These are phyloP conservation scores for Hepsetus odoe DNA, from an alignment of 2,113 vertebrate genomes.

Conservation along the genomic window DNA sequence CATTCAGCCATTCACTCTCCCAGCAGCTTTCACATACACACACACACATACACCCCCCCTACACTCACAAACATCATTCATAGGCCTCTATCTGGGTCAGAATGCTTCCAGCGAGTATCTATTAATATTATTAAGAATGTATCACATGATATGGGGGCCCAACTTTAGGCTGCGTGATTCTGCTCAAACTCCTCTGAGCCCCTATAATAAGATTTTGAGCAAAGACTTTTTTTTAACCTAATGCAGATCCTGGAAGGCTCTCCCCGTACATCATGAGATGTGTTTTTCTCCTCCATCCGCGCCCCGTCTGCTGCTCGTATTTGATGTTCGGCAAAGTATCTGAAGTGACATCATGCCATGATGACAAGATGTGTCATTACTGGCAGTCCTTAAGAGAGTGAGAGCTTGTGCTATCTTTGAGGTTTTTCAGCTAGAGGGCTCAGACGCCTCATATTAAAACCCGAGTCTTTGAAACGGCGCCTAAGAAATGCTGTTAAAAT, in stretches of 20 bases:
- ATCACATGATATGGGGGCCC: conserved; percentile 40
- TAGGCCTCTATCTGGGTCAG: conserved; percentile 65
- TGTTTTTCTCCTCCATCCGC: conserved; percentile 34
- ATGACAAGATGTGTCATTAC: conserved; percentile 69
- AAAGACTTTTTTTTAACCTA: not conserved
- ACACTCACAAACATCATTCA: conserved; percentile 31
- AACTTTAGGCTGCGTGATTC: conserved; percentile 44
- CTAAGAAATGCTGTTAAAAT: not conserved
- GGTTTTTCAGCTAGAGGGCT: conserved; percentile 57
- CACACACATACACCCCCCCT: not conserved
- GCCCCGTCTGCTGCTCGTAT: conserved; percentile 44
- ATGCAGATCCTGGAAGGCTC: conserved; percentile 32
- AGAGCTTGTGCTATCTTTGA: conserved; percentile 55
- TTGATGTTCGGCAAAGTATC: conserved; percentile 62
- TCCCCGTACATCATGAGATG: conserved; percentile 47
- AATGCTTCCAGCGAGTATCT: conserved; percentile 52
- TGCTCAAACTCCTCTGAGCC: conserved; percentile 9
- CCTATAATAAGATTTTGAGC: not conserved
- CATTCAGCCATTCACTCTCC: conserved; percentile 42
- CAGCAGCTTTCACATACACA: conserved; percentile 25
- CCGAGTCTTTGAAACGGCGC: not conserved
- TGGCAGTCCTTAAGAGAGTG: conserved; percentile 49
- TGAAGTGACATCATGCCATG: conserved; percentile 64
- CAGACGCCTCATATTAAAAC: conserved; percentile 28
- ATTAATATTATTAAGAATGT: conserved; percentile 64